Evolutionary conservation across 2,888 invertebrate species (phyloP).

Genomic region (Tipula vernalis): DNA sequence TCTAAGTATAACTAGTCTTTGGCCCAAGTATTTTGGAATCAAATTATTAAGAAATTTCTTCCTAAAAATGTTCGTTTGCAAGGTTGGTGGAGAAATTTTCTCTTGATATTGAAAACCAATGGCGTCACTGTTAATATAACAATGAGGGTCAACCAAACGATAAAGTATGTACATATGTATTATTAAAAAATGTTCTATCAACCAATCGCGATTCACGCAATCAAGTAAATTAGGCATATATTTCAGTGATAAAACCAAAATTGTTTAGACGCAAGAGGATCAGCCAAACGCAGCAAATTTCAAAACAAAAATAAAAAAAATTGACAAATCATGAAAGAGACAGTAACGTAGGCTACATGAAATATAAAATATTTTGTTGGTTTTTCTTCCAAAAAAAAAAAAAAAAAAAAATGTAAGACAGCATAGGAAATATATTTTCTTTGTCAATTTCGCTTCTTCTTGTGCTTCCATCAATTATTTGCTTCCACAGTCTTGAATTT

Average conservation of each 20-base stretch:
- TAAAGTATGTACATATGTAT: not conserved
- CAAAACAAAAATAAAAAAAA: not conserved
- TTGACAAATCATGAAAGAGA: constrained; percentile 9
- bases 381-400: not conserved
- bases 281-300: not conserved
- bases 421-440: constrained; percentile 9
- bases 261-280: not conserved
- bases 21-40: too few relatives aligned
- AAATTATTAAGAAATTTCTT: too few relatives aligned
- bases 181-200: not conserved
- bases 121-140: not conserved
- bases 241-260: not conserved
- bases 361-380: not conserved
- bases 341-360: not conserved
- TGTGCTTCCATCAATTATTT: constrained; percentile 4
- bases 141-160: not conserved
- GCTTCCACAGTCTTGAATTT: not conserved
- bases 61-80: too few relatives aligned
- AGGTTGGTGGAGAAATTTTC: not conserved
- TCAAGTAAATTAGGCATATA: not conserved
- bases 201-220: not conserved
- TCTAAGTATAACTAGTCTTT: too few relatives aligned
- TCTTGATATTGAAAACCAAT: not conserved
- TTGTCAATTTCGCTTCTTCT: constrained; percentile 8
- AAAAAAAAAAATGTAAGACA: constrained; percentile 8